Evolutionary conservation across 1,140 invertebrate genomes (phyloP).

Genomic region (Danaus plexippus): DNA sequence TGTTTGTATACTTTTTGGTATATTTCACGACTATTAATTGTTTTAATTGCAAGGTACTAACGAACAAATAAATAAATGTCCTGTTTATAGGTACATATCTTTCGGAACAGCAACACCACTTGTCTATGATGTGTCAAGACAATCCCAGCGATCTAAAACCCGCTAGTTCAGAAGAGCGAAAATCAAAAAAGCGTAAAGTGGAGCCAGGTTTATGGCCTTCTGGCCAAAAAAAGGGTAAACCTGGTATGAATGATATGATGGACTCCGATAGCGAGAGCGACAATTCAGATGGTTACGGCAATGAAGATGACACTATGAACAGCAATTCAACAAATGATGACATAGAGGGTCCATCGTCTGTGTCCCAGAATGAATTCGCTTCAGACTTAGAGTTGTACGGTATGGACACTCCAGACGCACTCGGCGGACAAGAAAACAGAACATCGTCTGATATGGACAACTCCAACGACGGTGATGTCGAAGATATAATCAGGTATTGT

Average conservation of each 20-base stretch:
- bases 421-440: constrained; percentile 63
- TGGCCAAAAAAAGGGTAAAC: constrained; percentile 57
- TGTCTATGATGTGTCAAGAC: constrained; percentile 59
- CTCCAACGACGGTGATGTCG: constrained; percentile 73
- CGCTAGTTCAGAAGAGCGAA: constrained; percentile 43
- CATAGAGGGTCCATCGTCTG: constrained; percentile 65
- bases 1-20: too few relatives aligned
- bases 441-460: constrained; percentile 75
- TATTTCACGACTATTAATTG: too few relatives aligned
- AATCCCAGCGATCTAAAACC: constrained; percentile 31
- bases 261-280: constrained; percentile 79
- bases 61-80: too few relatives aligned
- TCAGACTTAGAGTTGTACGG: constrained; percentile 77
- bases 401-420: constrained; percentile 73
- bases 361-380: constrained; percentile 74
- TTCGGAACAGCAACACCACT: constrained; percentile 65
- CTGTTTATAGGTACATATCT: constrained; percentile 54
- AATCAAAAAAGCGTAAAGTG: constrained; percentile 64
- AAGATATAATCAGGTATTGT: constrained; percentile 73
- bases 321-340: constrained; percentile 70
- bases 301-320: constrained; percentile 66
- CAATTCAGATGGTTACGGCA: constrained; percentile 72
- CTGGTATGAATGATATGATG: constrained; percentile 47
- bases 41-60: too few relatives aligned
- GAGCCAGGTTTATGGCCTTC: constrained; percentile 49